Percentiles rank a stretch among this genome's conserved stretches.
These are phyloP conservation scores for Lucifuga dentata DNA, from an alignment of 2,113 vertebrate genomes.

Conservation along the genomic window DNA sequence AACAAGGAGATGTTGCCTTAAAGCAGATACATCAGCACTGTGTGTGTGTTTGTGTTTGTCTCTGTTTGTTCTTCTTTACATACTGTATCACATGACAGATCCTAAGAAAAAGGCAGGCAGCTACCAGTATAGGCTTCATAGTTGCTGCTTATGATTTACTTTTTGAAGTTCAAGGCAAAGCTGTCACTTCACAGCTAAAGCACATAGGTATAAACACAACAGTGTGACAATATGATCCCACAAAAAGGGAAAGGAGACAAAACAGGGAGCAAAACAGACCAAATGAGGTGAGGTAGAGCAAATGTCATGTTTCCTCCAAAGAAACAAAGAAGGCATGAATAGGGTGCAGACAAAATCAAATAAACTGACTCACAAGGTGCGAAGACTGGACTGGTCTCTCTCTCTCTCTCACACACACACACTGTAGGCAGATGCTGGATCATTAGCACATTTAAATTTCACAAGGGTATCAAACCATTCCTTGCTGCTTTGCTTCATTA, in stretches of 20 bases:
- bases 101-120: background rate
- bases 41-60: too few species aligned
- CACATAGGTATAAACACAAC: conserved; percentile 46
- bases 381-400: conserved; percentile 4
- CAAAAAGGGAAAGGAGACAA: conserved; percentile 43
- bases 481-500: conserved; percentile 51
- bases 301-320: conserved; percentile 15
- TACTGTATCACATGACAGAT: background rate
- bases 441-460: conserved; percentile 44
- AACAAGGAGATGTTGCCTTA: too few species aligned
- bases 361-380: conserved; percentile 14
- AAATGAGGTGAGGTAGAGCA: conserved; percentile 23
- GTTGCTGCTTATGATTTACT: conserved; percentile 36
- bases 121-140: conserved; percentile 3
- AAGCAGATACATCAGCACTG: too few species aligned
- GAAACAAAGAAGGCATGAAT: conserved; percentile 26
- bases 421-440: conserved; percentile 34
- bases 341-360: conserved; percentile 12
- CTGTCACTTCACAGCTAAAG: conserved; percentile 51
- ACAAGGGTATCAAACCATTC: conserved; percentile 3
- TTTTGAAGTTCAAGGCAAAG: conserved; percentile 35
- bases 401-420: conserved; percentile 9
- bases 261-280: conserved; percentile 13
- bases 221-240: conserved; percentile 53
- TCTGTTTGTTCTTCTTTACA: too few species aligned